phyloP scores from a whole-genome alignment of 2,113 vertebrate species.

The Merops nubicus region DNA sequence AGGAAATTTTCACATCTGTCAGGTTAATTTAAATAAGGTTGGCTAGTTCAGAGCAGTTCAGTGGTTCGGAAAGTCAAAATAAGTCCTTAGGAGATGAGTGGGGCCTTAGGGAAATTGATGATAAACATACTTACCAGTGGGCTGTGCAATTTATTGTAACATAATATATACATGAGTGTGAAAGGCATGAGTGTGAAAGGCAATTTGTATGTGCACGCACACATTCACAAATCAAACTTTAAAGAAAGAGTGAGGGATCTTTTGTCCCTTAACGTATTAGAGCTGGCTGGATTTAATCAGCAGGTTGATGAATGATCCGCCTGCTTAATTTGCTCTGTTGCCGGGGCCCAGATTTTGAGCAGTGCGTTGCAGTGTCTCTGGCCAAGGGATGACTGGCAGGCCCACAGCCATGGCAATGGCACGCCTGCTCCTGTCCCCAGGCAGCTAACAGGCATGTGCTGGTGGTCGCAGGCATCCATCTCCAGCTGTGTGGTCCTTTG shows the following conservation, averaged over 20 bases:
- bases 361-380: neutral
- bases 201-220: neutral
- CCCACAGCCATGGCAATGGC: neutral
- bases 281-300: neutral
- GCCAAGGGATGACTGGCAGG: neutral
- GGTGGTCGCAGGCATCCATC: neutral
- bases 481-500: neutral
- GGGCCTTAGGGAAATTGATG: neutral
- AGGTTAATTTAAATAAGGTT: conserved; percentile 21
- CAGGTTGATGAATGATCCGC: neutral
- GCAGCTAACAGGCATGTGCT: neutral
- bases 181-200: neutral
- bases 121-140: neutral
- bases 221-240: neutral
- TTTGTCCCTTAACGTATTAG: neutral
- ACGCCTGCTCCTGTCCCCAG: neutral
- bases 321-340: neutral
- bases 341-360: neutral
- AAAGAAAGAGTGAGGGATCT: neutral
- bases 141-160: neutral
- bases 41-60: conserved; percentile 33
- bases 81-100: neutral
- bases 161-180: neutral
- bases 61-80: conserved; percentile 25
- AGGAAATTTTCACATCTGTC: conserved; percentile 22